Evolutionary conservation across 1,140 invertebrate species (phyloP), one percentile per base, ranked within the genome.

Genomic region (Coptotermes formosanus): DNA sequence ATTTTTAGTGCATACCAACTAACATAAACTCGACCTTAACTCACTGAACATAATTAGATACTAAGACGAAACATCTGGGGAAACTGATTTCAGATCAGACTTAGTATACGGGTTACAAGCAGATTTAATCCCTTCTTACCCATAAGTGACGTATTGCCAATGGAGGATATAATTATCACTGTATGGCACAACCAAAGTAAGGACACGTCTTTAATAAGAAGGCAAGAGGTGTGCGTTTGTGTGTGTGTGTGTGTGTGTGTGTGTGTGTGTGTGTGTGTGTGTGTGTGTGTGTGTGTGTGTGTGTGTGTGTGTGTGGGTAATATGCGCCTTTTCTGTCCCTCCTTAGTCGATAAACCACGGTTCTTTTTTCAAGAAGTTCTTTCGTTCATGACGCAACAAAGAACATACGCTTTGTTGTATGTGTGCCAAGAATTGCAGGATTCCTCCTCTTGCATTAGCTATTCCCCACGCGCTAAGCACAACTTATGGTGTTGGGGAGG

Each of bases 401-500:
- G 64, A 75, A 75, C 38, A 75, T 25, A 75, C 2, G 25, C 64
- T 75, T 75, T 75, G 64, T 75, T 75, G 64, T 75, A 75, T 75
- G n/a, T 75, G 64, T 75, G 64, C 25, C 64, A 75, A 75, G 64
- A 75, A 75, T 75, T n/a, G 64, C 64, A 75, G 25, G n/a, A 75
- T 75, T 30, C 64, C 64, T 75, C 64, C 25, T 11, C n/a, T 11
- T 75, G 14, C 25, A 75, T 75, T 30, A 75, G n/a, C 0, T 75
- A 75, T 75, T 75, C 64, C 30, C 64, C n/a, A 9, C 25, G 64
- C 64, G 64, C 52, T 55, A 75, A n/a, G 64, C 14, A 21, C 7
- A 55, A 55, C 19, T 21, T 21, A 55, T 75, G 14, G 64, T 75
- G 64, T 30, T 30, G 19, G 52, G n/a, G 64, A n/a, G n/a, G 38